Conservation (phyloP, 2,888 invertebrate genomes). For the Pachydiplax longipennis region DNA sequence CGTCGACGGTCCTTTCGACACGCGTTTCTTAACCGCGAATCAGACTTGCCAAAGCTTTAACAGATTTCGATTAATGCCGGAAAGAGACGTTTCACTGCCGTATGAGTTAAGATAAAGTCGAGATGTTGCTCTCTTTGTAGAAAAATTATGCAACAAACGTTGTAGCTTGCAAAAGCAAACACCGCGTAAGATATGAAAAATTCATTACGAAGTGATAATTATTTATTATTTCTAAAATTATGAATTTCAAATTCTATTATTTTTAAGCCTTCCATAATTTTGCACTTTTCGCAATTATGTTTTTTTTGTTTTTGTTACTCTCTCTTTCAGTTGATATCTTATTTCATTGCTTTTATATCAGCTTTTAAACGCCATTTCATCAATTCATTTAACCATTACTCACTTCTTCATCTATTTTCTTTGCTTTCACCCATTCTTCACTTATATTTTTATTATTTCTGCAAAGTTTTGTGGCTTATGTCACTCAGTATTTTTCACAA, state of each 20-base stretch:
- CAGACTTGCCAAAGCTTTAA: too few species aligned
- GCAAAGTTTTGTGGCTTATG: too few species aligned
- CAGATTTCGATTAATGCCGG: too few species aligned
- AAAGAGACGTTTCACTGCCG: too few species aligned
- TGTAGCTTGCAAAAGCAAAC: too few species aligned
- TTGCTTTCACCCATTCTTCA: slow-evolving; percentile 37
- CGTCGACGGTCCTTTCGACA: slow-evolving; percentile 16
- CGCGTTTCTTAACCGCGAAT: slow-evolving; percentile 33
- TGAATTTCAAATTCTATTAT: not conserved
- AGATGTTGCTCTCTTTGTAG: too few species aligned
- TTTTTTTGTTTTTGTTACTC: not conserved
- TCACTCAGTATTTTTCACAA: too few species aligned
- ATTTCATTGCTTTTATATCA: not conserved
- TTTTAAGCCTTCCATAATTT: not conserved
- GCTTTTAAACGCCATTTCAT: not conserved
- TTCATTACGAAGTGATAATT: too few species aligned
- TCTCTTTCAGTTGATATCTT: not conserved
- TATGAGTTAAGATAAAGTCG: too few species aligned
- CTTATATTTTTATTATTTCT: slow-evolving; percentile 9
- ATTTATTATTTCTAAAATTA: too few species aligned
- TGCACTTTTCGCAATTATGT: not conserved
- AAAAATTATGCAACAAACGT: too few species aligned
- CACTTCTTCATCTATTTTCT: not conserved
- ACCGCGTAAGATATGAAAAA: too few species aligned
- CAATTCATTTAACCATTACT: not conserved